Evolutionary conservation across 2,888 invertebrate genomes (phyloP).

Genomic region (Agrotis ipsilon): DNA sequence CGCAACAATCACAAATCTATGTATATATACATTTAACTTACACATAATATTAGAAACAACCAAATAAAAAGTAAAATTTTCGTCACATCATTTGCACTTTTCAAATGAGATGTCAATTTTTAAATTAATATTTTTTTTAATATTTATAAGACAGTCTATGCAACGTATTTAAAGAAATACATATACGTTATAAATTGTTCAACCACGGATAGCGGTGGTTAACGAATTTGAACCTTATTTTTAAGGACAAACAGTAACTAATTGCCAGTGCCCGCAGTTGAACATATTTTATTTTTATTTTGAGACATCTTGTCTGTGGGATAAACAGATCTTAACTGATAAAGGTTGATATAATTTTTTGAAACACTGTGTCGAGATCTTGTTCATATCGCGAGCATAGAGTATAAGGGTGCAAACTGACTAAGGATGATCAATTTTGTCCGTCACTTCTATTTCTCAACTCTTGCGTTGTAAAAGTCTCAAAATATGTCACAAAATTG

Average conservation of each 20-base stretch:
- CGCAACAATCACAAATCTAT: conserved; percentile 64
- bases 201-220: not conserved
- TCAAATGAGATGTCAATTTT: conserved; percentile 51
- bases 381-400: conserved; percentile 4
- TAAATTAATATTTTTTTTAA: conserved; percentile 38
- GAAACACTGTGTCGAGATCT: conserved; percentile 9
- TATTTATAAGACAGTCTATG: conserved; percentile 55
- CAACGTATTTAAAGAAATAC: conserved; percentile 45
- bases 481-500: conserved; percentile 4
- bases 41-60: conserved; percentile 59
- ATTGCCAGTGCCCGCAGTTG: not conserved
- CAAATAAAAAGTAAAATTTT: conserved; percentile 39
- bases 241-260: not conserved
- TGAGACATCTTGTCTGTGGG: conserved; percentile 16
- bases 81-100: conserved; percentile 42
- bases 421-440: not conserved
- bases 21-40: conserved; percentile 64
- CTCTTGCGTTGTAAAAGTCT: not conserved
- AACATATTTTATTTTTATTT: conserved; percentile 9
- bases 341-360: conserved; percentile 1
- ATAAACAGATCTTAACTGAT: conserved; percentile 28
- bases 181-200: conserved; percentile 20
- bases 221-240: conserved; percentile 2
- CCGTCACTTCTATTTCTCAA: not conserved
- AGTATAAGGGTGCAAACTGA: not conserved